These are phyloP conservation scores for Pseudochirops corinnae DNA, from an alignment of 2,797 vertebrate species.

Conservation along the genomic window DNA sequence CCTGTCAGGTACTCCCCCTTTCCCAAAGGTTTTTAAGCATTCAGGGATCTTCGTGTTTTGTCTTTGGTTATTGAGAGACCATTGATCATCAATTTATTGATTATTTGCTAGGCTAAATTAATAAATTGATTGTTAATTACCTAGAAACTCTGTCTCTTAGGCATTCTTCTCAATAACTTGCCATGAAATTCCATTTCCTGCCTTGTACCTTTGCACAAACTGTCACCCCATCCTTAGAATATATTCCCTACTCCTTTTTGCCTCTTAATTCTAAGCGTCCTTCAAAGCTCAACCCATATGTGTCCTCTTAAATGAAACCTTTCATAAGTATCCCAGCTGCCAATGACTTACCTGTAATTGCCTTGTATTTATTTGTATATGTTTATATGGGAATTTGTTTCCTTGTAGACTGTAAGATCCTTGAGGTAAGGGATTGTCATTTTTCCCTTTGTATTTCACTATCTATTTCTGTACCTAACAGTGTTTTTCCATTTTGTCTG, in stretches of 20 bases:
- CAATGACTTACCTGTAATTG: background rate
- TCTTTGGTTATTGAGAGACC: background rate
- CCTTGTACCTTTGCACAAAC: background rate
- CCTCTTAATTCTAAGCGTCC: background rate
- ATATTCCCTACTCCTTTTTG: background rate
- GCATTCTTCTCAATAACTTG: background rate
- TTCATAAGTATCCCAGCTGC: background rate
- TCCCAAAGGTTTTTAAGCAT: background rate
- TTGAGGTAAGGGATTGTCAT: background rate
- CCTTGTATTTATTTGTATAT: background rate
- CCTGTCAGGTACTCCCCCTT: background rate
- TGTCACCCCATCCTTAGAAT: background rate
- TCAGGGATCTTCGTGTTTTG: background rate
- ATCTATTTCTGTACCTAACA: background rate
- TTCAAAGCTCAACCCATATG: background rate
- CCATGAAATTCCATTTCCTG: background rate
- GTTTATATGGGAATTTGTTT: background rate
- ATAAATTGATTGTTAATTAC: background rate
- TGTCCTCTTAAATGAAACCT: background rate
- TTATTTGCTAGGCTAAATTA: background rate
- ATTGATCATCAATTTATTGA: background rate
- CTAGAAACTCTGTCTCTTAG: background rate
- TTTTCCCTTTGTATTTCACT: background rate
- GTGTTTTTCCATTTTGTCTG: background rate
- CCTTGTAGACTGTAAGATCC: background rate